Percentiles rank a stretch among this genome's conserved stretches.
Evolutionary conservation across 2,888 invertebrate species (phyloP).

Genomic region (Tribolium freemani): DNA sequence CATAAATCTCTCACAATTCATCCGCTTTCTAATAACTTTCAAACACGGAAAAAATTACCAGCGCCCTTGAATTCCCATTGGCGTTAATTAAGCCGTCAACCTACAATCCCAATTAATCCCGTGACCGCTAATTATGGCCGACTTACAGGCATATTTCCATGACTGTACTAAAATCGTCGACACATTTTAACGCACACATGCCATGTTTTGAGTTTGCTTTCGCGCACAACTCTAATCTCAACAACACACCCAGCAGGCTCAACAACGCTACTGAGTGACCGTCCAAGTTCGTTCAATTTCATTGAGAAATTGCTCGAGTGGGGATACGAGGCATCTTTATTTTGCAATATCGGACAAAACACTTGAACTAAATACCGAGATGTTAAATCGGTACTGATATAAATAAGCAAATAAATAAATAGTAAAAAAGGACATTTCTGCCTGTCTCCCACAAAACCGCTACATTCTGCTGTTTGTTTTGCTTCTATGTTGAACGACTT

Average conservation of each 20-base stretch:
- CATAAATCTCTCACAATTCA: constrained; percentile 25
- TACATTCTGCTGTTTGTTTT: too few relatives aligned
- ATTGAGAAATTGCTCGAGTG: constrained; percentile 30
- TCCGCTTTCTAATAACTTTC: constrained; percentile 6
- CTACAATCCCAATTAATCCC: constrained; percentile 19
- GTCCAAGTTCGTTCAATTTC: constrained; percentile 22
- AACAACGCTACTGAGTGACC: constrained; percentile 16
- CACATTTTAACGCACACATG: not conserved
- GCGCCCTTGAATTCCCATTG: constrained; percentile 11
- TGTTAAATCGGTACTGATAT: not conserved
- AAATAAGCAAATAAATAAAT: not conserved
- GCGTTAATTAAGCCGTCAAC: constrained; percentile 10
- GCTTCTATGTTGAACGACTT: too few relatives aligned
- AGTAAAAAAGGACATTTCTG: too few relatives aligned
- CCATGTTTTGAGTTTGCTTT: not conserved
- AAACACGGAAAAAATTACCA: not conserved
- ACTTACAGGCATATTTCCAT: constrained; percentile 65
- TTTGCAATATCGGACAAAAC: constrained; percentile 25
- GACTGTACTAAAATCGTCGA: constrained; percentile 41
- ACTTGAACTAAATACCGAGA: constrained; percentile 13
- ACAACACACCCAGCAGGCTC: not conserved
- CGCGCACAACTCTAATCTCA: not conserved
- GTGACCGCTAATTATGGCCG: not conserved
- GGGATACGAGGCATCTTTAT: constrained; percentile 9
- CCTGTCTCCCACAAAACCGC: too few relatives aligned